Conservation (phyloP, 1,140 invertebrate genomes). For the Ips nitidus region DNA sequence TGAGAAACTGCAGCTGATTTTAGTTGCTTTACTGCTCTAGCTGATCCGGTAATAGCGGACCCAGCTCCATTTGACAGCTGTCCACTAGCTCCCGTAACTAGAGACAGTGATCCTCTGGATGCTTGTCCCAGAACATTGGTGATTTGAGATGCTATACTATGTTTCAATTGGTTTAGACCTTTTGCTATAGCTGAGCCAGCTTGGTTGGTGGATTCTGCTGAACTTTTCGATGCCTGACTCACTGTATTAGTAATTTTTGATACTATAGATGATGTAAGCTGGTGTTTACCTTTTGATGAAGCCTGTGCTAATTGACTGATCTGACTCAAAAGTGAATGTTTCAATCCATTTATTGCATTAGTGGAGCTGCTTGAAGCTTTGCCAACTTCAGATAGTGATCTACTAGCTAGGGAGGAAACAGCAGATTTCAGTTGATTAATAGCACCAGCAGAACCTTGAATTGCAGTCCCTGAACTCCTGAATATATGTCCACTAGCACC, state of each 20-base stretch:
- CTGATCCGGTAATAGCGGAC: not conserved
- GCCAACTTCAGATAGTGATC: not conserved
- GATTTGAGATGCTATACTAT: not conserved
- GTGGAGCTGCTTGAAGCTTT: not conserved
- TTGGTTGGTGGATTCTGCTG: not conserved
- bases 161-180: too few relatives aligned
- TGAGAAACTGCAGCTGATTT: slow-evolving; percentile 2
- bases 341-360: not conserved
- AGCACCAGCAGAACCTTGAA: slow-evolving; percentile 11
- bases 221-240: not conserved
- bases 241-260: too few relatives aligned
- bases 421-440: slow-evolving; percentile 10
- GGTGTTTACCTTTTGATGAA: too few relatives aligned
- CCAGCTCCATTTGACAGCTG: not conserved
- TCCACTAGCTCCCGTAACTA: slow-evolving; percentile 4
- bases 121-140: slow-evolving; percentile 10
- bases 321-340: not conserved
- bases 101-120: not conserved
- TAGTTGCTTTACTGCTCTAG: slow-evolving; percentile 1
- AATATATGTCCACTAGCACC: slow-evolving; percentile 7
- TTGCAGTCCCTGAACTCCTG: not conserved
- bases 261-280: not conserved
- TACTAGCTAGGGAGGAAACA: not conserved
- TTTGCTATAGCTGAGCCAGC: not conserved
- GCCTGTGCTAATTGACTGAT: too few relatives aligned